These are phyloP conservation scores for Metopolophium dirhodum DNA, from an alignment of 1,140 invertebrate genomes.

Conservation along the genomic window DNA sequence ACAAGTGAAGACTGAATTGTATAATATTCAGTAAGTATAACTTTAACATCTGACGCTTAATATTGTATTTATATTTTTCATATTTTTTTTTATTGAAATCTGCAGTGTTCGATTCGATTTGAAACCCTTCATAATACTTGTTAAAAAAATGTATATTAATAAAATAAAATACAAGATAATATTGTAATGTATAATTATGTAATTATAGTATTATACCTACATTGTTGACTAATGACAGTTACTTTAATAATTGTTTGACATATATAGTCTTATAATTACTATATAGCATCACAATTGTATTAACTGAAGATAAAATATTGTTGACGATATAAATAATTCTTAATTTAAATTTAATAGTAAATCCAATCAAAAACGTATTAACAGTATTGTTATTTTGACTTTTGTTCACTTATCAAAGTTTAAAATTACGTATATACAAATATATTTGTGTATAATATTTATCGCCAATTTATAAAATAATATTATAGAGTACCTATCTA, in stretches of 20 bases:
- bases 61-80: background rate
- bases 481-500: background rate
- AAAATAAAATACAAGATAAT: too few relatives aligned
- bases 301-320: background rate
- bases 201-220: too few relatives aligned
- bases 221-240: background rate
- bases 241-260: background rate
- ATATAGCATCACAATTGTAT: background rate
- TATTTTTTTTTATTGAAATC: background rate
- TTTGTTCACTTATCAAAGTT: background rate
- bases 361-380: background rate
- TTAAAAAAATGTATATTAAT: too few relatives aligned
- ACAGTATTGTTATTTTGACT: background rate
- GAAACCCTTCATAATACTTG: background rate
- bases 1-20: background rate
- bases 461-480: background rate
- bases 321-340: background rate
- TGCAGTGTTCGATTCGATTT: background rate
- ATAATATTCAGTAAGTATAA: background rate
- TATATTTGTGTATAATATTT: background rate
- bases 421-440: background rate
- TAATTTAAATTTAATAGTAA: background rate
- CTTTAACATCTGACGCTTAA: background rate
- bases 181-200: background rate
- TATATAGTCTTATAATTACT: background rate